Evolutionary conservation across 2,888 invertebrate species (phyloP), one percentile per base, ranked within the genome.

Genomic region (Acanthopleura granulata): DNA sequence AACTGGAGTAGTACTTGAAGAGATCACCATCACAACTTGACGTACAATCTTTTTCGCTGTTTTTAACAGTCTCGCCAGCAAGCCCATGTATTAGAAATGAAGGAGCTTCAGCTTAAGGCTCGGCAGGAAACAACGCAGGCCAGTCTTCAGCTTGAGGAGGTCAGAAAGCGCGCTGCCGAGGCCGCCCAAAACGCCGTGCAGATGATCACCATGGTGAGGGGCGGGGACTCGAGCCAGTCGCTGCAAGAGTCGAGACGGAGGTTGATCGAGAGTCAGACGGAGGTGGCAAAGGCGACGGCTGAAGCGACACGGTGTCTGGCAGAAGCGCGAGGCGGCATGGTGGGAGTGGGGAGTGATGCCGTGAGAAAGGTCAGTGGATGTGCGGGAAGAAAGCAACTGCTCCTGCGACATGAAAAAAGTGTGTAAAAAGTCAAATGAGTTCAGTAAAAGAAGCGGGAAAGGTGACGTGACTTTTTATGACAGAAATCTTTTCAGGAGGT

Each of bases 51-150:
- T 40, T n/a, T n/a, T 40, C 40, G 4, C 9, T 40, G 40, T 40
- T 3, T 40, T 40, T 57, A 18, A 0, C 77, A 88, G 89, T 85
- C 86, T 0, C 82, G 85, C 51, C 87, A 89, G 73, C 88, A 87
- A 74, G 81, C 79, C 18, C 87, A 88, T 77, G 82, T 81, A 18
- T 79, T 78, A 15, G 86, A 88, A 50, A 79, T 88, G 82, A 82
- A 84, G 66, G 79, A 83, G 6, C 78, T 87, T n/a, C 83, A 86
- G 74, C 74, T 82, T 12, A 84, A 86, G 73, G 85, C 85, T 3
- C 83, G 86, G 75, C 80, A 84, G 66, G 88, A 88, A 70, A 80
- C 85, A 0, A 73, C 79, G 25, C 87, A 85, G 29, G 84, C 86
- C 16, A 81, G 83, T 1, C 81, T 84, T 69, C 85, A 87, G 74